Percentiles rank a stretch among this genome's conserved stretches.
These are phyloP conservation scores for Corythornis cristatus DNA, from an alignment of 2,113 vertebrate species.

Conservation along the genomic window DNA sequence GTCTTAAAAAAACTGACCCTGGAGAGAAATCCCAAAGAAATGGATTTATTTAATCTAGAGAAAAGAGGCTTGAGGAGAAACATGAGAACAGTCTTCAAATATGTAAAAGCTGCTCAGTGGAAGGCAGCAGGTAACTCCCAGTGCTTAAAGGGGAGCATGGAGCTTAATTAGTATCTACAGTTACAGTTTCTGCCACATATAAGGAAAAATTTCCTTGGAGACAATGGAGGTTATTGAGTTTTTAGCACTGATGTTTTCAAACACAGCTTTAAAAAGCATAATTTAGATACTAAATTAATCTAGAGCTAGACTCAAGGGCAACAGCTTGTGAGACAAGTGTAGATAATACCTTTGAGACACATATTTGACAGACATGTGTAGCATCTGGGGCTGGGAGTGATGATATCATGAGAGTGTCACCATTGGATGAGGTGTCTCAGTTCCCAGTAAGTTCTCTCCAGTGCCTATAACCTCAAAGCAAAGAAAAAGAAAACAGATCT, in stretches of 20 bases:
- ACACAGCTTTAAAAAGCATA: background rate
- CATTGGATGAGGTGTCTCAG: background rate
- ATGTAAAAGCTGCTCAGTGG: background rate
- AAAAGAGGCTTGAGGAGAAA: slow-evolving; percentile 10
- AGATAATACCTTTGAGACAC: background rate
- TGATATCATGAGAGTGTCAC: background rate
- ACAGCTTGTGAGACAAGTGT: background rate
- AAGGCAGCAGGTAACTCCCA: background rate
- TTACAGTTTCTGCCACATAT: background rate
- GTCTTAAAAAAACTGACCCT: background rate
- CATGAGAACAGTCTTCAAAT: background rate
- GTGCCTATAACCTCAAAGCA: background rate
- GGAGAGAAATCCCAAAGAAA: background rate
- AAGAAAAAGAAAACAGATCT: background rate
- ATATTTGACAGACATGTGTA: background rate
- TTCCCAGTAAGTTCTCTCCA: background rate
- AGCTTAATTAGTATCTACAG: background rate
- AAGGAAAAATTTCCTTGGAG: background rate
- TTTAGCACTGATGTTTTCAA: background rate
- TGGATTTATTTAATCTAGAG: background rate
- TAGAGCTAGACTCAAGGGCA: background rate
- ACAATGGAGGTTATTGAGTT: background rate
- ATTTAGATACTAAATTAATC: background rate
- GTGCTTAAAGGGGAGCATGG: background rate
- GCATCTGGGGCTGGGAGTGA: background rate